phyloP scores from a whole-genome alignment of 1,140 invertebrate species.

The Lethocerus indicus region DNA sequence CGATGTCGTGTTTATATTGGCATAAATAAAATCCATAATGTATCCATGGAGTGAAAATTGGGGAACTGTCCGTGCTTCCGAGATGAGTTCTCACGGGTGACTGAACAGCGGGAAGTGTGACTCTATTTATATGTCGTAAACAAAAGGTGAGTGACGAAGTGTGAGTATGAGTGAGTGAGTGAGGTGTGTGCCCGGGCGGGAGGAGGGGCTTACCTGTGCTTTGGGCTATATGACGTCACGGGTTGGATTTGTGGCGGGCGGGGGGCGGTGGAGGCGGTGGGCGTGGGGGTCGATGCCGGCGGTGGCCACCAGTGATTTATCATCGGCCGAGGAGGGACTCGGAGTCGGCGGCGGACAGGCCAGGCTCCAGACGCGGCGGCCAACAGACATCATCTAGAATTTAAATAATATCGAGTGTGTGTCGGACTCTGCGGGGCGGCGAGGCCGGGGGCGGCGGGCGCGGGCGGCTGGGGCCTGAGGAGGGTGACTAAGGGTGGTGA shows the following conservation, averaged over 20 bases:
- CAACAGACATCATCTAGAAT: constrained; percentile 3
- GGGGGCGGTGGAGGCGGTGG: too few species aligned
- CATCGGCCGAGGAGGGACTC: constrained; percentile 4
- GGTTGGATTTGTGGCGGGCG: too few species aligned
- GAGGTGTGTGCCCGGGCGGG: not conserved
- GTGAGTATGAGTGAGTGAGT: not conserved
- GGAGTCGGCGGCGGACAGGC: too few species aligned
- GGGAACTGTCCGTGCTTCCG: not conserved
- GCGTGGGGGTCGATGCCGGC: not conserved
- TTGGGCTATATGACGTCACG: constrained; percentile 3
- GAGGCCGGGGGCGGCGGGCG: not conserved
- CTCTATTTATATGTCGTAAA: too few species aligned
- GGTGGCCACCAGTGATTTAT: constrained; percentile 3
- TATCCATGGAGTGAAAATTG: not conserved
- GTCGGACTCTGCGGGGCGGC: not conserved
- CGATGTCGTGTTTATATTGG: not conserved
- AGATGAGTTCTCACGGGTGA: not conserved
- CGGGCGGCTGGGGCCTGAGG: not conserved
- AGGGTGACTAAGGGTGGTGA: not conserved
- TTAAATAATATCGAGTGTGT: constrained; percentile 1
- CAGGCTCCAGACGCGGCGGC: too few species aligned
- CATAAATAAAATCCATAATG: not conserved
- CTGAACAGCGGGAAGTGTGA: not conserved
- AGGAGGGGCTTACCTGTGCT: not conserved
- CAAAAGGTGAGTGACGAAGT: not conserved